Conservation (phyloP, 2,797 vertebrate species). For the Pipistrellus kuhlii region DNA sequence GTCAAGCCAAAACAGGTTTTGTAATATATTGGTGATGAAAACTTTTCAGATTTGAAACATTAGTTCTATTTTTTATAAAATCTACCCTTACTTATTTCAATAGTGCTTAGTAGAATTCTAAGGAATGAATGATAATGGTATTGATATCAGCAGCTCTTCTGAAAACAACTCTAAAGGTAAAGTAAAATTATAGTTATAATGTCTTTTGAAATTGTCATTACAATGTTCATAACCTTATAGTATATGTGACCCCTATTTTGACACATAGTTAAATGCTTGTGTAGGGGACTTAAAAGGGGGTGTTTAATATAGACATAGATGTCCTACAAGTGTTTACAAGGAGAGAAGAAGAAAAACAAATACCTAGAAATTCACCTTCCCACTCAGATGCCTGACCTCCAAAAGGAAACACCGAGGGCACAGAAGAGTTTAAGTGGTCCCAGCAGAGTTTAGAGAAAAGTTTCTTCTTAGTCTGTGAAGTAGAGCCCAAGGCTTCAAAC, state of each 20-base stretch:
- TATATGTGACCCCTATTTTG: not conserved
- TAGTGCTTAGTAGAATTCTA: not conserved
- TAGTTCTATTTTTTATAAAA: constrained; percentile 15
- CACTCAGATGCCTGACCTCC: not conserved
- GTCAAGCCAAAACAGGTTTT: not conserved
- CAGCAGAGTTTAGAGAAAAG: not conserved
- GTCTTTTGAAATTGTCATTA: not conserved
- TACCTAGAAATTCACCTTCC: not conserved
- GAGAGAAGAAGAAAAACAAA: not conserved
- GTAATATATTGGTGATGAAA: not conserved
- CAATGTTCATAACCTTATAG: not conserved
- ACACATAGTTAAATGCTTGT: not conserved
- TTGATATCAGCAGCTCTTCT: not conserved
- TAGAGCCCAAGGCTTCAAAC: not conserved
- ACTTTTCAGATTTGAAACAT: not conserved
- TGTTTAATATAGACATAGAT: not conserved
- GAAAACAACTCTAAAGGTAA: not conserved
- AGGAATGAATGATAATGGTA: not conserved
- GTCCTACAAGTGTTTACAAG: not conserved
- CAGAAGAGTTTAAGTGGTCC: not conserved
- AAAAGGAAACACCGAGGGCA: not conserved
- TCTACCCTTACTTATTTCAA: not conserved
- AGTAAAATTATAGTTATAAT: not conserved
- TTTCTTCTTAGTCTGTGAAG: not conserved
- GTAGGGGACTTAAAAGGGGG: not conserved